Evolutionary conservation across 1,140 invertebrate genomes (phyloP).

Genomic region (Metaphire vulgaris): DNA sequence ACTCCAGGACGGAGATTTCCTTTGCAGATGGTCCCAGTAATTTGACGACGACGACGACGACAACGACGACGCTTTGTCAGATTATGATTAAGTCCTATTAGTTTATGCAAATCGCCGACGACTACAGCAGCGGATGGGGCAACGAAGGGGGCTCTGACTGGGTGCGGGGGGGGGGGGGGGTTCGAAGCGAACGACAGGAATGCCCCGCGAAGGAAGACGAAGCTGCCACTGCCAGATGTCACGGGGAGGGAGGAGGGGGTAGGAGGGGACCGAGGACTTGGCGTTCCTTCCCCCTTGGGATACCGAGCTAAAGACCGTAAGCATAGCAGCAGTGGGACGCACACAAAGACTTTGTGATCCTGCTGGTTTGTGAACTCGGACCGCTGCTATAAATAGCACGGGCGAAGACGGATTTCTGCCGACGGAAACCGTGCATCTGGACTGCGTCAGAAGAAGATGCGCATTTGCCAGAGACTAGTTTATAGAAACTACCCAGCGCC

Average conservation of each 20-base stretch:
- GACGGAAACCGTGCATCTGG: no score
- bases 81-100: not conserved
- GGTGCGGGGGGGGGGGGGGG: no score
- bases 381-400: not conserved
- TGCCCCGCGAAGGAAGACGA: no score
- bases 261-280: not conserved
- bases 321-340: not conserved
- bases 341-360: conserved; percentile 1
- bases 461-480: not conserved
- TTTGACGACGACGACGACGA: no score
- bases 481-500: not conserved
- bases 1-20: not conserved
- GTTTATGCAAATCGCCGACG: not conserved
- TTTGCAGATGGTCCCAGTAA: not conserved
- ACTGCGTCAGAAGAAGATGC: not conserved
- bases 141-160: not conserved
- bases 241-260: not conserved
- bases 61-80: no score
- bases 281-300: not conserved
- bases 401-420: no score
- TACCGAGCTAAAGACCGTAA: conserved; percentile 4
- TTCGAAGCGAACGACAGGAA: not conserved
- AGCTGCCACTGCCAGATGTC: not conserved
- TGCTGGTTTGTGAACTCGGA: not conserved
- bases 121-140: not conserved